phyloP scores from a whole-genome alignment of 2,113 vertebrate genomes.

The Machaerirhynchus nigripectus region DNA sequence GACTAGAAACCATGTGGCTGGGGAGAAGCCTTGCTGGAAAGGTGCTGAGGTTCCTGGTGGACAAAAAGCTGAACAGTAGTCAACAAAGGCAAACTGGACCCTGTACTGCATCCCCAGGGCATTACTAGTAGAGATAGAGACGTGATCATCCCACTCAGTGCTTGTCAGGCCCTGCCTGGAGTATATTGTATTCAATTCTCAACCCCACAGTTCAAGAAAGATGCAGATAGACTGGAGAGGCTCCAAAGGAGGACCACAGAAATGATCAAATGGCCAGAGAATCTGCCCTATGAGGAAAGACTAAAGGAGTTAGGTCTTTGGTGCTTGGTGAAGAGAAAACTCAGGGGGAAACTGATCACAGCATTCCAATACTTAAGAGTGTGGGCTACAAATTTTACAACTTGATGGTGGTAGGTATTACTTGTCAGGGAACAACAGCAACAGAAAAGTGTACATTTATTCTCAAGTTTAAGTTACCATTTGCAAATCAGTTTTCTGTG shows the following conservation, averaged over 20 bases:
- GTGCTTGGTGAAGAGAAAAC: neutral
- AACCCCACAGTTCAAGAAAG: neutral
- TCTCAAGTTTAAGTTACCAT: neutral
- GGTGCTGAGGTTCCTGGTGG: neutral
- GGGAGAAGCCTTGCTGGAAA: neutral
- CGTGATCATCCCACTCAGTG: rapidly evolving
- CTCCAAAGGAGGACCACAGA: neutral
- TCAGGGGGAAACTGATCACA: neutral
- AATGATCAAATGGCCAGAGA: neutral
- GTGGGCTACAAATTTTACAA: neutral
- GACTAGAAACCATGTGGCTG: neutral
- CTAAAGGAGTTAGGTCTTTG: neutral
- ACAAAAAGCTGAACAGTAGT: neutral
- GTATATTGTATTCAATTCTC: neutral
- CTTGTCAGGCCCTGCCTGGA: neutral
- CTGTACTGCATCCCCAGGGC: no score
- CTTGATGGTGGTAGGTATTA: neutral
- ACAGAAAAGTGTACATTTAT: neutral
- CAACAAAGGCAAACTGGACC: neutral
- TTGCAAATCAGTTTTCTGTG: neutral
- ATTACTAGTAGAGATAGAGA: neutral
- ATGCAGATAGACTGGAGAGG: neutral
- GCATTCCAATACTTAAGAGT: neutral
- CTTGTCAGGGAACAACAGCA: neutral
- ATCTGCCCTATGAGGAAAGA: neutral